Conservation (phyloP, 2,888 invertebrate species). For the Cryptophagus acutangulus region DNA sequence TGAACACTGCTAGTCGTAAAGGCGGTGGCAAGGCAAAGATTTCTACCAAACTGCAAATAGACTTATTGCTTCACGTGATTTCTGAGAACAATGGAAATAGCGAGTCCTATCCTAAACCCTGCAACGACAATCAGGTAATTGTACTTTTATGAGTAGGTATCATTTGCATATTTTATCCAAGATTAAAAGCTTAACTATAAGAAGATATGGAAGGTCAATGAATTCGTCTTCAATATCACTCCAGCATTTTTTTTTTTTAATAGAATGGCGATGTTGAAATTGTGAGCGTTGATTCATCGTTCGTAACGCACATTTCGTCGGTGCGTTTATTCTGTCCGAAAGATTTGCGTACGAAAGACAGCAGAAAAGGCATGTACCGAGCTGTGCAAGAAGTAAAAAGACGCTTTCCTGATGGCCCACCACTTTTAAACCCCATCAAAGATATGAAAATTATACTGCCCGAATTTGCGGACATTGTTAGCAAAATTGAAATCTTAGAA, state of each 20-base stretch:
- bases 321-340: slow-evolving; percentile 86
- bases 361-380: slow-evolving; percentile 77
- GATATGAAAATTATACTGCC: slow-evolving; percentile 93
- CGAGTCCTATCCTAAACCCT: no score
- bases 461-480: slow-evolving; percentile 73
- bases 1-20: slow-evolving; percentile 29
- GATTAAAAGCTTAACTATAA: slow-evolving; percentile 5
- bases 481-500: slow-evolving; percentile 78
- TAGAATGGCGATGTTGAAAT: slow-evolving; percentile 82
- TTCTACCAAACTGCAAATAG: slow-evolving; percentile 68
- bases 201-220: slow-evolving; percentile 5
- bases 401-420: slow-evolving; percentile 82
- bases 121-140: slow-evolving; percentile 58
- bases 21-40: slow-evolving; percentile 44
- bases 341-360: slow-evolving; percentile 81
- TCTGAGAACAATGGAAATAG: slow-evolving; percentile 54
- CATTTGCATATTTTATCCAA: no score
- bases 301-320: slow-evolving; percentile 83
- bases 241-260: slow-evolving; percentile 3
- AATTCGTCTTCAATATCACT: no score
- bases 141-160: no score
- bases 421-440: slow-evolving; percentile 84
- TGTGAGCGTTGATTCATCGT: slow-evolving; percentile 76
- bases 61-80: slow-evolving; percentile 77
- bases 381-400: slow-evolving; percentile 84